Evolutionary conservation across 2,888 invertebrate species (phyloP).

Genomic region (Mycogona germanica): DNA sequence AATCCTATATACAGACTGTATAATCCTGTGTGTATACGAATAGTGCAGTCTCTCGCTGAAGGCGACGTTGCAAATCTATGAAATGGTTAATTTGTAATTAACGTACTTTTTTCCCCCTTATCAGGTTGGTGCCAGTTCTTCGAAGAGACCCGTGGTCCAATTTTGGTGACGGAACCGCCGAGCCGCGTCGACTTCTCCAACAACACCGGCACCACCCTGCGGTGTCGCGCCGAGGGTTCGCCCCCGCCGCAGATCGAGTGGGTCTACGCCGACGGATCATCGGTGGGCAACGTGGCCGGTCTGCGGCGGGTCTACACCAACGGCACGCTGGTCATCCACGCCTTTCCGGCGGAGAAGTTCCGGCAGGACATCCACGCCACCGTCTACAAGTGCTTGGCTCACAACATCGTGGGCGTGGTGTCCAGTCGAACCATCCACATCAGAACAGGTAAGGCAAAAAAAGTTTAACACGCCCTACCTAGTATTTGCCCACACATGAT

Average conservation of each 20-base stretch:
- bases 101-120: neutral
- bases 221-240: conserved; percentile 11
- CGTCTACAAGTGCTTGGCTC: conserved; percentile 16
- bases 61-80: too few species aligned
- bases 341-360: conserved; percentile 15
- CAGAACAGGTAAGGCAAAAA: conserved; percentile 17
- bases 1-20: too few species aligned
- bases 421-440: conserved; percentile 13
- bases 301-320: conserved; percentile 12
- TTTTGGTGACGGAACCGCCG: conserved; percentile 13
- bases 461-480: too few species aligned
- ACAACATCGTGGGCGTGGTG: conserved; percentile 11
- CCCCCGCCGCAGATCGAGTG: conserved; percentile 10
- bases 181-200: conserved; percentile 18
- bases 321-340: conserved; percentile 12
- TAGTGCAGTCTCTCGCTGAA: too few species aligned
- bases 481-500: too few species aligned
- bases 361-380: conserved; percentile 18
- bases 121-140: conserved; percentile 1
- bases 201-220: conserved; percentile 14
- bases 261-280: conserved; percentile 8
- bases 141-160: conserved; percentile 11
- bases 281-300: conserved; percentile 10
- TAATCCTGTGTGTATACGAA: too few species aligned
- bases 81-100: too few species aligned